A percentile compares a stretch with the other conserved stretches of the same genome.
These are phyloP conservation scores for Batillaria attramentaria DNA, from an alignment of 1,140 invertebrate genomes.

Conservation along the genomic window DNA sequence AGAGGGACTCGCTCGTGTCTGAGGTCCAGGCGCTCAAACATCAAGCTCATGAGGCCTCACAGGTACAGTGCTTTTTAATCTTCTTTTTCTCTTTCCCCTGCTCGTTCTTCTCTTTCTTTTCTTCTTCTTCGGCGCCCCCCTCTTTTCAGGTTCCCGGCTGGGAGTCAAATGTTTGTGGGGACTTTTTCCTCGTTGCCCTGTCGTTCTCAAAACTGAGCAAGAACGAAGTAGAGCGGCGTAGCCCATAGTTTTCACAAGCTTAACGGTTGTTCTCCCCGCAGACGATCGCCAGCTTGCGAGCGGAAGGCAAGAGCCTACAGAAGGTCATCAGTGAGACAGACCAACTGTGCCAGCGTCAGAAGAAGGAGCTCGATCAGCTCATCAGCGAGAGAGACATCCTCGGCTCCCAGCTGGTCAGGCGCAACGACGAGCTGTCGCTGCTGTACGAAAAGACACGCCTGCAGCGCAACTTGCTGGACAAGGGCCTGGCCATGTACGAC, in stretches of 20 bases:
- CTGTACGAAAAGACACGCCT: slow-evolving; percentile 22
- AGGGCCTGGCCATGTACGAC: slow-evolving; percentile 2
- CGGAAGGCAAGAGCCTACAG: slow-evolving; percentile 8
- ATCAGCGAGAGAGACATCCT: slow-evolving; percentile 30
- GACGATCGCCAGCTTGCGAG: neutral
- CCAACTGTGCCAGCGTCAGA: slow-evolving; percentile 3
- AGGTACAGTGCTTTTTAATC: neutral
- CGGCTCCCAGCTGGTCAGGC: slow-evolving; percentile 25
- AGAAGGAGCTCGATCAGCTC: slow-evolving; percentile 5
- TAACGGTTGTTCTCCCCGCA: no score
- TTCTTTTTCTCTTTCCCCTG: neutral
- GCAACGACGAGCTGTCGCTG: slow-evolving; percentile 32
- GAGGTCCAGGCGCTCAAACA: slow-evolving; percentile 26
- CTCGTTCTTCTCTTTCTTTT: neutral
- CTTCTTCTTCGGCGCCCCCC: neutral
- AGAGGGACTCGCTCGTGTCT: neutral
- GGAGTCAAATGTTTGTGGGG: no score
- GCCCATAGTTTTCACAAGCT: no score
- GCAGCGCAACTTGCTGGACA: slow-evolving; percentile 12
- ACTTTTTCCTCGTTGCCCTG: no score
- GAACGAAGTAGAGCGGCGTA: no score
- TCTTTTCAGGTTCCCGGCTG: no score
- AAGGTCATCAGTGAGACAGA: slow-evolving; percentile 15
- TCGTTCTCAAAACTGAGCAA: no score
- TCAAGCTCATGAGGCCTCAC: neutral